Percentiles rank a stretch among this genome's conserved stretches.
These are phyloP conservation scores for Chionoecetes opilio DNA, from an alignment of 1,140 invertebrate genomes.

Conservation along the genomic window DNA sequence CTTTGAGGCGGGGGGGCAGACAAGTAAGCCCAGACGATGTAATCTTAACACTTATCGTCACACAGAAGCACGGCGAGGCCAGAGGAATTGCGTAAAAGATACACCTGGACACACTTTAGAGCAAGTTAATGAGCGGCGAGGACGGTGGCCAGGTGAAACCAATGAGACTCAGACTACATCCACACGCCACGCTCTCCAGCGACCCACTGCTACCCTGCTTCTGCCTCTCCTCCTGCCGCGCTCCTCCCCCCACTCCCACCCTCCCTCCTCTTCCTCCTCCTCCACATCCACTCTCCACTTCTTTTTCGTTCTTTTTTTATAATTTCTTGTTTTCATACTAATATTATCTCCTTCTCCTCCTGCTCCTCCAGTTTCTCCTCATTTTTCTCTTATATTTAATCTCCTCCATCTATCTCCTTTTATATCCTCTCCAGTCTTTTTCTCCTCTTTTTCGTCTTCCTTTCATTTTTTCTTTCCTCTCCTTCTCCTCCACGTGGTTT, in stretches of 20 bases:
- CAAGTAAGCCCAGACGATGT: not conserved
- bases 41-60: not conserved
- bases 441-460: not conserved
- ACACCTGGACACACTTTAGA: constrained; percentile 2
- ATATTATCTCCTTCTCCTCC: not conserved
- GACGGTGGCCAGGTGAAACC: not conserved
- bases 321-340: not conserved
- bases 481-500: not conserved
- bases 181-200: not conserved
- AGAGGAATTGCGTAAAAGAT: not conserved
- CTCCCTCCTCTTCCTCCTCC: not conserved
- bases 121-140: not conserved
- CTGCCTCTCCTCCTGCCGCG: not conserved
- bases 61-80: not conserved
- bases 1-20: not conserved
- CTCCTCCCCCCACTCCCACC: not conserved
- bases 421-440: not conserved
- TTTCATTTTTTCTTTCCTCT: not conserved
- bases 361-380: not conserved
- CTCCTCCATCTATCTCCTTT: not conserved
- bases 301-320: not conserved
- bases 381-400: not conserved
- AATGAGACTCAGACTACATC: not conserved
- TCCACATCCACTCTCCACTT: not conserved
- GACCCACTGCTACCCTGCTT: not conserved